Base-by-base conservation (phyloP, 2,113 vertebrate species). In the Polypterus bichir region DNA sequence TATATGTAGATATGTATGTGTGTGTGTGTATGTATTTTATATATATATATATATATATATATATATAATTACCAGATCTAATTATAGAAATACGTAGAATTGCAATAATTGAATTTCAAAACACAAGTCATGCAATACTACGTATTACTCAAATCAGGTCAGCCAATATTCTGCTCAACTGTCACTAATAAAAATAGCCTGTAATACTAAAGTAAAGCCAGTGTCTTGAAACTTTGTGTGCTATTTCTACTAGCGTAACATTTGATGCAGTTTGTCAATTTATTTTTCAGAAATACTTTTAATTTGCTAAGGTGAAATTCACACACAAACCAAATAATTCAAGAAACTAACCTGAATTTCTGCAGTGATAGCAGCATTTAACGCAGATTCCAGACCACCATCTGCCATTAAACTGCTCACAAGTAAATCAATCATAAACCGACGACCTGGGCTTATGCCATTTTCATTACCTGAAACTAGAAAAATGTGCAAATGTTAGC, bases 351-450 rank as follows among this genome's bases (percentile, higher is more conserved):
- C 96, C 95, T 97, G 92, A 61, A 99, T 95, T 81, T 99, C 96
- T 44, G 96, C 93, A 57, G 93, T 92, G 65, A 99, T 97, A 66
- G 96, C 96, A 60, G 96, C 92, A 3, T 89, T 91, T 48, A 99
- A 76, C 0, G 96, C 96, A 7, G 94, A 98, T 65, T 99, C 96
- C 54, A 99, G 73, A 4, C 96, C 96, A 59, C 96, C 96, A 46
- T 97, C 96, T 7, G 95, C 93, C 96, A 99, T 97, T 69, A 99
- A 73, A 76, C 96, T 99, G 86, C 95, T 94, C 73, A 98, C 95
- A 75, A 98, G 73, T 9, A 98, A 83, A 73, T 99, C 96, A 55
- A 95, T 96, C 95, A 99, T 99, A 75, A 98, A 98, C 9, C 92
- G 88, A 7, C 94, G 90, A 0, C 96, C 96, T 0, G 93, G 91